Percentiles rank a stretch among this genome's conserved stretches.
These are phyloP conservation scores for Limnodromus scolopaceus DNA, from an alignment of 2,797 vertebrate genomes.

Conservation along the genomic window DNA sequence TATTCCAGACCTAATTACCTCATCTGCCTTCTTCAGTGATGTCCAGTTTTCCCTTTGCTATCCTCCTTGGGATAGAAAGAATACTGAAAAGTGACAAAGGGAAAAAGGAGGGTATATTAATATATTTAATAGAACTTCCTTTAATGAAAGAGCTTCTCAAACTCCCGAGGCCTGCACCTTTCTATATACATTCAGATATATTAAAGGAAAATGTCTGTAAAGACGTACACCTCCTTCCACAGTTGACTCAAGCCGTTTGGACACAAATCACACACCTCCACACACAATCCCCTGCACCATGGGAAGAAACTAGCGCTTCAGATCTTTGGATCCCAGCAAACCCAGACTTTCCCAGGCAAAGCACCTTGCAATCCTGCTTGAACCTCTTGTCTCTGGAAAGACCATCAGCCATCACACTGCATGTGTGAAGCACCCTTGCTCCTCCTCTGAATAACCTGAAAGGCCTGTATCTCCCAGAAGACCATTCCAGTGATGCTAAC, in stretches of 20 bases:
- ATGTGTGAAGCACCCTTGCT: background rate
- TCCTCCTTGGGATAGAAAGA: background rate
- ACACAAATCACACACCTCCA: background rate
- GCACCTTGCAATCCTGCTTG: background rate
- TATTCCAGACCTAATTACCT: background rate
- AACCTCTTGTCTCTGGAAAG: background rate
- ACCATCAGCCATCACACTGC: background rate
- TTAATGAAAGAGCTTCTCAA: background rate
- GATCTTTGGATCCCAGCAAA: background rate
- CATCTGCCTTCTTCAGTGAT: background rate
- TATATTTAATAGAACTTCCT: background rate
- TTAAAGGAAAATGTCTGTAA: background rate
- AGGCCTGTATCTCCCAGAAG: background rate
- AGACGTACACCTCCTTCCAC: background rate
- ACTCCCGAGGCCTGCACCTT: background rate
- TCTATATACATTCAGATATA: background rate
- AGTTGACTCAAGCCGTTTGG: background rate
- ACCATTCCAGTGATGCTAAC: background rate
- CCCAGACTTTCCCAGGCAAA: background rate
- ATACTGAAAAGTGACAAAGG: background rate
- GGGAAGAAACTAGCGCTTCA: background rate
- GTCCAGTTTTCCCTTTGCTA: background rate
- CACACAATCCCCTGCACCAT: background rate
- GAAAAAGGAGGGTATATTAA: accelerated
- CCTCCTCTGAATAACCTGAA: background rate